These are phyloP conservation scores for Latrodectus hesperus DNA, from an alignment of 2,888 invertebrate genomes.

Conservation along the genomic window DNA sequence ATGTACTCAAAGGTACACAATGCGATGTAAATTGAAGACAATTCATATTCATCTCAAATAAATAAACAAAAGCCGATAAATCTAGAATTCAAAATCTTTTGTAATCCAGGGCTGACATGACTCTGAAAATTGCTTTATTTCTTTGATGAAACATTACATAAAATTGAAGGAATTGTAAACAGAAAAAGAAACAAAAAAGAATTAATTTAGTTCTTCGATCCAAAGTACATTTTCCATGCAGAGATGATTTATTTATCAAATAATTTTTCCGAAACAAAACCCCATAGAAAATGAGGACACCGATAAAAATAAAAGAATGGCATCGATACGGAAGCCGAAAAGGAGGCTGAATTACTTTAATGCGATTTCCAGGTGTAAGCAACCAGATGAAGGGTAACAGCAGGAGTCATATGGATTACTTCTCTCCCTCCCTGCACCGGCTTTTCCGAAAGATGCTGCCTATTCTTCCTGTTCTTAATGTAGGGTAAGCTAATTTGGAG, in stretches of 20 bases:
- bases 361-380: slow-evolving; percentile 8
- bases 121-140: neutral
- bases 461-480: slow-evolving; percentile 12
- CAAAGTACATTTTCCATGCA: neutral
- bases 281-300: neutral
- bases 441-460: neutral
- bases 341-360: neutral
- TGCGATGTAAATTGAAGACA: too few relatives aligned
- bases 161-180: neutral
- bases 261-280: slow-evolving; percentile 2
- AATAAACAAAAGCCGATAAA: too few relatives aligned
- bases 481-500: neutral
- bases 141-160: neutral
- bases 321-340: neutral
- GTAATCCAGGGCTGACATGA: neutral
- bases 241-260: slow-evolving; percentile 1
- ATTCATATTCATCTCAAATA: too few relatives aligned
- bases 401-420: neutral
- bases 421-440: neutral
- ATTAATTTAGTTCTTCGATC: neutral
- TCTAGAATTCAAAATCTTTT: neutral
- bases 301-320: neutral
- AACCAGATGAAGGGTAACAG: neutral
- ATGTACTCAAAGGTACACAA: too few relatives aligned
- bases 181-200: neutral